A percentile compares a stretch with the other conserved stretches of the same genome.
Evolutionary conservation across 2,888 invertebrate species (phyloP).

Genomic region (Tetragonula carbonaria): DNA sequence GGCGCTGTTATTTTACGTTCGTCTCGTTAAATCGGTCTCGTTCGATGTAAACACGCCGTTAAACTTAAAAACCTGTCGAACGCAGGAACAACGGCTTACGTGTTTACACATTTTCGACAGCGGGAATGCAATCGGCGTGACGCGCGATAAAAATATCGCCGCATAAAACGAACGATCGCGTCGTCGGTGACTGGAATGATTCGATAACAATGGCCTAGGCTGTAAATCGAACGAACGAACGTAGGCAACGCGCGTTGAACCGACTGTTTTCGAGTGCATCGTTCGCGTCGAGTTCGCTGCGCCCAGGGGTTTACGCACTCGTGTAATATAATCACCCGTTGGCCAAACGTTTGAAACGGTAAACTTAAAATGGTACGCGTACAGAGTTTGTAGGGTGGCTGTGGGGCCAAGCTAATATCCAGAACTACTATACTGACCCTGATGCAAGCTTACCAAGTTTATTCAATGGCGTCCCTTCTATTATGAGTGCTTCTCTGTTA

Average conservation of each 20-base stretch:
- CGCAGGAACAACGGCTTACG: neutral
- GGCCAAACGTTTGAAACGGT: conserved; percentile 54
- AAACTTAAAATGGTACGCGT: conserved; percentile 53
- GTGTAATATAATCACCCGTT: conserved; percentile 56
- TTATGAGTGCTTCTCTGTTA: conserved; percentile 64
- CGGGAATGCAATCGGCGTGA: neutral
- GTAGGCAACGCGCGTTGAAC: conserved; percentile 5
- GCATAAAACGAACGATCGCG: conserved; percentile 40
- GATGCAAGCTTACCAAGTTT: conserved; percentile 66
- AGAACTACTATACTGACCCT: conserved; percentile 57
- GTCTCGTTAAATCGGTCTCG: neutral
- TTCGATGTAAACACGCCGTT: neutral
- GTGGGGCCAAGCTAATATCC: neutral
- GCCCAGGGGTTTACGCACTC: neutral
- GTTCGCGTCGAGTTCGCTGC: neutral
- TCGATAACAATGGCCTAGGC: conserved; percentile 52
- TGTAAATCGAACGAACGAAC: conserved; percentile 57
- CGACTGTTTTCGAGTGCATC: conserved; percentile 29
- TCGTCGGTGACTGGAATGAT: conserved; percentile 27
- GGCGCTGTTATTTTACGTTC: no score
- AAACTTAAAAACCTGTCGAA: neutral
- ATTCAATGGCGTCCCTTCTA: conserved; percentile 62
- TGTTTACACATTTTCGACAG: conserved; percentile 5
- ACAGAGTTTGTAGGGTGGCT: conserved; percentile 41
- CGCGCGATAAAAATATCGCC: conserved; percentile 6